phyloP scores from a whole-genome alignment of 2,888 invertebrate species.

The Sipha maydis region DNA sequence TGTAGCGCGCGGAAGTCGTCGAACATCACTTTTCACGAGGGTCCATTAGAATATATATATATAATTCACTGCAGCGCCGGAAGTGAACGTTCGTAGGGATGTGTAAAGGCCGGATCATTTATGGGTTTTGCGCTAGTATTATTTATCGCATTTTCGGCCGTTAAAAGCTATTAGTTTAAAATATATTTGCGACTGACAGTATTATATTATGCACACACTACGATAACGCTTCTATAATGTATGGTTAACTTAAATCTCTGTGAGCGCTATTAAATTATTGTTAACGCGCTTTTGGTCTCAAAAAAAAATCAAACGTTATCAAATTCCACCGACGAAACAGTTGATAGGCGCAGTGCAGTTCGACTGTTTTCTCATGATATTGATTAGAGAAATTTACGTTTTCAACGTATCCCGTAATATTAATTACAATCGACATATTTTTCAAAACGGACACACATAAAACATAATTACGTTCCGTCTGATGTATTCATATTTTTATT shows the following conservation, averaged over 20 bases:
- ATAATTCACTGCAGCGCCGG: slow-evolving; percentile 12
- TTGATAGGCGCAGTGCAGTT: not conserved
- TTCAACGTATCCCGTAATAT: too few relatives aligned
- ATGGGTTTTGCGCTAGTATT: slow-evolving; percentile 44
- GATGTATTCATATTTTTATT: too few relatives aligned
- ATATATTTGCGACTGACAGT: slow-evolving; percentile 39
- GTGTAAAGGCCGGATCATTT: slow-evolving; percentile 39
- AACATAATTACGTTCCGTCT: too few relatives aligned
- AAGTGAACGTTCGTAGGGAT: slow-evolving; percentile 33
- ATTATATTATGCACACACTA: not conserved
- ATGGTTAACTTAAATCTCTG: not conserved
- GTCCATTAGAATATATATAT: not conserved
- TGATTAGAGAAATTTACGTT: too few relatives aligned
- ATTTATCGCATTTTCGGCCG: slow-evolving; percentile 41
- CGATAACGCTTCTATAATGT: not conserved
- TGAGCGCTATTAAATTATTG: not conserved
- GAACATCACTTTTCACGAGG: slow-evolving; percentile 4
- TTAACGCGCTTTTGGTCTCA: not conserved
- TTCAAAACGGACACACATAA: too few relatives aligned
- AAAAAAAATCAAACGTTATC: not conserved
- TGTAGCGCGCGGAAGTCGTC: not conserved
- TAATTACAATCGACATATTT: too few relatives aligned
- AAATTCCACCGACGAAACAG: not conserved
- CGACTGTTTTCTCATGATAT: not conserved
- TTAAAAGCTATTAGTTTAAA: slow-evolving; percentile 37